Base-by-base conservation (phyloP, 2,888 invertebrate species). In the Drosophila maculinotata region DNA sequence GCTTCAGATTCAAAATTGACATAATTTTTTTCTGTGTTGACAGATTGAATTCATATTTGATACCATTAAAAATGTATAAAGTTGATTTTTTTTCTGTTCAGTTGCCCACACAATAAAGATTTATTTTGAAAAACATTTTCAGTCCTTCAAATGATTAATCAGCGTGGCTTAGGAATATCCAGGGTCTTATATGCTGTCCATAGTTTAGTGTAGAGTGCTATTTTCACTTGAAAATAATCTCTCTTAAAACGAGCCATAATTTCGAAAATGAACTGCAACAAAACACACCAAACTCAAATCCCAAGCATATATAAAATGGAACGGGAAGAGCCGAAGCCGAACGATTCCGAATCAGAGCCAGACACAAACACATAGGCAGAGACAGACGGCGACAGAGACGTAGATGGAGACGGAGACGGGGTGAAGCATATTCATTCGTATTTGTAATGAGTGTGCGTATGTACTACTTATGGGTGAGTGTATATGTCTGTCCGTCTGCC, bases 251-350 rank as follows among this genome's bases (percentile, higher is more conserved):
- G 72, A 69, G 66, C 65, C 71, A 60, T 75, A 67, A 59, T 59
- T 66, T 59, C 54, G 33, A 57, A 58, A 65, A 79, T 68, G 56
- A 56, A 62, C 44, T 73, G 63, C 78, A 58, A 12, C 51, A 45
- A 17, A 38, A 33, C n/a, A 64, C 42, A 49, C 36, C 30, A 52
- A 53, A 56, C 53, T 62, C 42, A 64, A 77, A 66, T 60, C 64
- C 45, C 58, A 66, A 71, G 64, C 68, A 64, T 58, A 76, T 56
- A 57, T 41, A 65, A 63, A 20, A 69, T 69, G 69, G 65, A 87
- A 84, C 78, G 81, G 74, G 69, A 87, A 68, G 41, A 76, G 70
- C 54, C 49, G 60, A 53, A 72, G 51, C 59, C 63, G 66, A 66
- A 35, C 45, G 63, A 38, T 47, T 33, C 39, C 76, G 53, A 68